These are phyloP conservation scores for Myotis yumanensis DNA, from an alignment of 2,113 vertebrate genomes.

Conservation along the genomic window DNA sequence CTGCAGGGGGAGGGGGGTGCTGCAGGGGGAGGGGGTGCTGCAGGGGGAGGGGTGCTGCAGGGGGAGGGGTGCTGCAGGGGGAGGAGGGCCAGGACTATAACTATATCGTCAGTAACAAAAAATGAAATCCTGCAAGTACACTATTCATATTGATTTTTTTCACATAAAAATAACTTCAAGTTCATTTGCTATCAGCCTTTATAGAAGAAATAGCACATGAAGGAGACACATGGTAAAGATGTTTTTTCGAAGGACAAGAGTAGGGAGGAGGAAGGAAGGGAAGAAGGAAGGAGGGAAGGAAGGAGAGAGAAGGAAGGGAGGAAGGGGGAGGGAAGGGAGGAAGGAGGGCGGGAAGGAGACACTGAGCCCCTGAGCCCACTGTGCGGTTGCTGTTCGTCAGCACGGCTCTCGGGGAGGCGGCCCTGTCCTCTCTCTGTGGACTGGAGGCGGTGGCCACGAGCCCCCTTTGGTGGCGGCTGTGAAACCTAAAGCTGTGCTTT, in stretches of 20 bases:
- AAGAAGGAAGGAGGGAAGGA: background rate
- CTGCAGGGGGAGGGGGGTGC: too few species aligned
- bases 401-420: too few species aligned
- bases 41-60: too few species aligned
- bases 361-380: background rate
- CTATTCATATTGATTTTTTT: background rate
- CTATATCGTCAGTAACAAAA: background rate
- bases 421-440: too few species aligned
- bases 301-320: background rate
- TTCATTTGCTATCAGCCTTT: background rate
- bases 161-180: background rate
- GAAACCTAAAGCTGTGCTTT: slow-evolving; percentile 1
- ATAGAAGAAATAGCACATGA: background rate
- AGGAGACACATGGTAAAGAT: background rate
- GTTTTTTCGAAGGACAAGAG: background rate
- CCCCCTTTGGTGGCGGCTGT: background rate
- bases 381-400: background rate
- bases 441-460: background rate
- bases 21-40: too few species aligned
- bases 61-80: too few species aligned
- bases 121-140: background rate
- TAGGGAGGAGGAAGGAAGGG: background rate
- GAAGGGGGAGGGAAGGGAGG: accelerated
- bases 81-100: too few species aligned
- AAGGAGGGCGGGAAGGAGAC: background rate